Percentiles rank a stretch among this genome's conserved stretches.
These are phyloP conservation scores for Caloenas nicobarica DNA, from an alignment of 2,113 vertebrate genomes.

Conservation along the genomic window DNA sequence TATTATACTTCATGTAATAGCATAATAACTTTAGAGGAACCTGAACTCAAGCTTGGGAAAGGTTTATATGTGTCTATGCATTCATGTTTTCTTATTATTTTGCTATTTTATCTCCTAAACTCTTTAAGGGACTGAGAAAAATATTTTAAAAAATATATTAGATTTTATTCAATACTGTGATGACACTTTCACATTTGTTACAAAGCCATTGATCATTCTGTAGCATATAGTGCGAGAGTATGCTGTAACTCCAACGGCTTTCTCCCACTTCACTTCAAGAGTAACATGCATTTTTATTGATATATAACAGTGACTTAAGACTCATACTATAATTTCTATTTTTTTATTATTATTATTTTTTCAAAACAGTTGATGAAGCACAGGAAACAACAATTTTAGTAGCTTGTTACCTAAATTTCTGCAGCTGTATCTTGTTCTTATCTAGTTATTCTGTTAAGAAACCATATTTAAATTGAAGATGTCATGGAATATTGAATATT, in stretches of 20 bases:
- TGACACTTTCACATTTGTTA: constrained; percentile 7
- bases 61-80: background rate
- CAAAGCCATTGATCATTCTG: background rate
- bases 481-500: background rate
- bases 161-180: background rate
- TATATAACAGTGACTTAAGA: constrained; percentile 25
- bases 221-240: background rate
- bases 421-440: background rate
- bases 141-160: background rate
- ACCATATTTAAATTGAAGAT: constrained; percentile 4
- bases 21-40: background rate
- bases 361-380: constrained; percentile 24
- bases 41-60: background rate
- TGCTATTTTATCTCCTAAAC: background rate
- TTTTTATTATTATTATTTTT: background rate
- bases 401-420: background rate
- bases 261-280: background rate
- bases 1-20: background rate
- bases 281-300: constrained; percentile 35
- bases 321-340: background rate
- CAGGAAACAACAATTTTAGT: constrained; percentile 4
- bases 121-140: background rate
- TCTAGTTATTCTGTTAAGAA: constrained; percentile 10
- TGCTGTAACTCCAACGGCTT: constrained; percentile 1
- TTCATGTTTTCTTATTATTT: background rate